Percentiles rank a stretch among this genome's conserved stretches.
Conservation (phyloP, 2,888 invertebrate genomes). For the Slavum lentiscoides region DNA sequence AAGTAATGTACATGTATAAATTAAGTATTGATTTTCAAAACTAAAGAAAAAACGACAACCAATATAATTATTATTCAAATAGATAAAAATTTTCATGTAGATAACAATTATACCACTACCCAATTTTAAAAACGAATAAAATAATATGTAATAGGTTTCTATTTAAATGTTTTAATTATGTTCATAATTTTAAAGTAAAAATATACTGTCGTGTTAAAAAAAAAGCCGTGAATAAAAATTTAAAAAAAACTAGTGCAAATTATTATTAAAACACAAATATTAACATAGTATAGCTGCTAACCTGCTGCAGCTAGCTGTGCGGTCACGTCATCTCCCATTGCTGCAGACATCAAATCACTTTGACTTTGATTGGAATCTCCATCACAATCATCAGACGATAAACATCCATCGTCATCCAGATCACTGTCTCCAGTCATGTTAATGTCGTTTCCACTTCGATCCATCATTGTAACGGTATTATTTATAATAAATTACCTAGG, state of each 20-base stretch:
- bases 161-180: background rate
- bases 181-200: background rate
- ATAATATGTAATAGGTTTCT: too few species aligned
- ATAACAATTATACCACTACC: too few species aligned
- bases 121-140: too few species aligned
- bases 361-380: constrained; percentile 57
- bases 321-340: constrained; percentile 91
- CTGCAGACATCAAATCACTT: constrained; percentile 80
- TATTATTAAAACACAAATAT: constrained; percentile 47
- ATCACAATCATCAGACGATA: constrained; percentile 59
- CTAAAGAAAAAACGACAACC: too few species aligned
- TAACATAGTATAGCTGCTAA: constrained; percentile 62
- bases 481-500: constrained; percentile 5
- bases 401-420: constrained; percentile 81
- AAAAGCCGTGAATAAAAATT: constrained; percentile 31
- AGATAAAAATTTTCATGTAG: too few species aligned
- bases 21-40: too few species aligned
- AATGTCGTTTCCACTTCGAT: constrained; percentile 45
- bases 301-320: constrained; percentile 95
- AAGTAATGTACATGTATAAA: too few species aligned
- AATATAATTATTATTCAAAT: too few species aligned
- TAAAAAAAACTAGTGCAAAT: constrained; percentile 48
- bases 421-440: constrained; percentile 56
- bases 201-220: background rate
- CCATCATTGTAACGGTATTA: constrained; percentile 30